Percentiles rank a stretch among this genome's conserved stretches.
phyloP scores from a whole-genome alignment of 2,797 vertebrate genomes.

The Linurgus olivaceus region DNA sequence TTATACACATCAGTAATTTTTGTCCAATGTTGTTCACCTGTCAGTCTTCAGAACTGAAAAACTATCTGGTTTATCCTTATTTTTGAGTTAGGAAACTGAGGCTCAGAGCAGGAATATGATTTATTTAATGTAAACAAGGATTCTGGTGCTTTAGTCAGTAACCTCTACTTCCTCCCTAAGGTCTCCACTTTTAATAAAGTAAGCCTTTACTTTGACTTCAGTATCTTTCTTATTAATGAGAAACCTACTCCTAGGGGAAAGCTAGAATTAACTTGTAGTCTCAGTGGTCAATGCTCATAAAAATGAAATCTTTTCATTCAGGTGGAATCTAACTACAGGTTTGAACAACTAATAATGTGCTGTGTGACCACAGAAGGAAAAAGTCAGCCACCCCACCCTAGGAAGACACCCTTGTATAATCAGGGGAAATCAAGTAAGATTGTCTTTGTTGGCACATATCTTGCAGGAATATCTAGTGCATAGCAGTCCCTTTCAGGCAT shows the following conservation, averaged over 20 bases:
- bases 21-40: background rate
- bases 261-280: background rate
- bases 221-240: background rate
- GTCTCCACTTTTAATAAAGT: background rate
- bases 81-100: background rate
- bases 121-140: background rate
- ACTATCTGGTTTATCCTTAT: background rate
- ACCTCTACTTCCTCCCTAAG: background rate
- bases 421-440: background rate
- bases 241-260: background rate
- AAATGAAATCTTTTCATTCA: conserved; percentile 1
- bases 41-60: background rate
- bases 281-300: background rate
- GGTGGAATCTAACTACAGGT: background rate
- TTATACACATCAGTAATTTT: background rate
- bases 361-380: background rate
- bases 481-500: background rate
- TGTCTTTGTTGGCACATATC: background rate
- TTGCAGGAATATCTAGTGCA: background rate
- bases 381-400: background rate
- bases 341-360: background rate
- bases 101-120: background rate
- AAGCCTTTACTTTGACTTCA: background rate
- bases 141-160: background rate
- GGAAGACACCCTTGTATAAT: background rate